A percentile compares a stretch with the other conserved stretches of the same genome.
phyloP scores from a whole-genome alignment of 2,113 vertebrate genomes.

The Lutjanus erythropterus region DNA sequence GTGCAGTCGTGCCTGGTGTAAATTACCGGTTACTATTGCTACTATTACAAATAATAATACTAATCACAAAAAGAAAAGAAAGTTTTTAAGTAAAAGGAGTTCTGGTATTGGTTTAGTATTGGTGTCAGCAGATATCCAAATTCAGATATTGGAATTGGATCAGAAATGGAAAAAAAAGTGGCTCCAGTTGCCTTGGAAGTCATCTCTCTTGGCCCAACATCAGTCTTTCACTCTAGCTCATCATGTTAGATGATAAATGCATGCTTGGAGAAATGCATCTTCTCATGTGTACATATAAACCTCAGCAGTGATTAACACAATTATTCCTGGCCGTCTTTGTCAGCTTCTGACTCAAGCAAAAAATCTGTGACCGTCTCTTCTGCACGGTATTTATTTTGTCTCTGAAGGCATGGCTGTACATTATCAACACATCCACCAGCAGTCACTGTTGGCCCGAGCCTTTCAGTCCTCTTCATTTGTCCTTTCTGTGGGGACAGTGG shows the following conservation, averaged over 20 bases:
- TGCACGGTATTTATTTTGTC: background rate
- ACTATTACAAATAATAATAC: too few species aligned
- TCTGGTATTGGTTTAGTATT: too few species aligned
- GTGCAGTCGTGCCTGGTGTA: too few species aligned
- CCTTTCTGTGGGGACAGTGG: background rate
- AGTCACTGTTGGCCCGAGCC: background rate
- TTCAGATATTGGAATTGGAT: too few species aligned
- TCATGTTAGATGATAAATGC: background rate
- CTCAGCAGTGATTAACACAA: background rate
- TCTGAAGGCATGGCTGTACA: background rate
- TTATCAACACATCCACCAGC: background rate
- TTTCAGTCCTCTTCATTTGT: background rate
- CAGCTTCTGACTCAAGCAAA: background rate
- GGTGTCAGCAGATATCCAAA: too few species aligned
- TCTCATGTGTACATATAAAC: background rate
- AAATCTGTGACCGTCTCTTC: background rate
- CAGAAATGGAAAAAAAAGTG: too few species aligned
- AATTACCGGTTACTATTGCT: too few species aligned
- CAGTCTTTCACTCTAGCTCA: background rate
- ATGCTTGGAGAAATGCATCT: background rate
- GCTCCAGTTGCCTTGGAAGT: background rate
- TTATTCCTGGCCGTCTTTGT: background rate
- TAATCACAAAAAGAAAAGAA: too few species aligned
- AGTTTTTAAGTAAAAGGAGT: too few species aligned
- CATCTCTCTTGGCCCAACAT: background rate